Evolutionary conservation across 2,888 invertebrate species (phyloP).

Genomic region (Anaspis maculata): DNA sequence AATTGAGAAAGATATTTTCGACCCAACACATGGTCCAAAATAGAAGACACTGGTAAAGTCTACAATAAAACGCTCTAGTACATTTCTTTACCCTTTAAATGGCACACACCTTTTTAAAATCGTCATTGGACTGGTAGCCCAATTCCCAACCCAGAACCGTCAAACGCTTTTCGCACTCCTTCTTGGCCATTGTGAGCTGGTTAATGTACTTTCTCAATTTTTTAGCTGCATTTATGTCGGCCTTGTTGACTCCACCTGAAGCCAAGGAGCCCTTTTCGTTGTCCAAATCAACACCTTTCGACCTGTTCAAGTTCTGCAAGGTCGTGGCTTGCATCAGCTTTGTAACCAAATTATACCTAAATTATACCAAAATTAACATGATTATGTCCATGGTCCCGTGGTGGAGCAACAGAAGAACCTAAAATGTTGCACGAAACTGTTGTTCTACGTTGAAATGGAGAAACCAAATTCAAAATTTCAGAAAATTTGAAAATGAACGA

Average conservation of each 20-base stretch:
- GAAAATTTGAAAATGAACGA: too few species aligned
- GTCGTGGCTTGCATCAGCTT: slow-evolving; percentile 93
- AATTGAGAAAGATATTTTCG: slow-evolving; percentile 74
- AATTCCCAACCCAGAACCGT: slow-evolving; percentile 70
- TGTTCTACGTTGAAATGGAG: too few species aligned
- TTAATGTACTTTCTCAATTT: slow-evolving; percentile 79
- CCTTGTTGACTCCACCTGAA: slow-evolving; percentile 56
- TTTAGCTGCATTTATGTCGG: slow-evolving; percentile 71
- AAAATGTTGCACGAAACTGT: too few species aligned
- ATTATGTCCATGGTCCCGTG: too few species aligned
- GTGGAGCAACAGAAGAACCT: too few species aligned
- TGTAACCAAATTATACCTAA: slow-evolving; percentile 68
- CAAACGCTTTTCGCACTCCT: slow-evolving; percentile 70
- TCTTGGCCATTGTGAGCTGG: slow-evolving; percentile 72
- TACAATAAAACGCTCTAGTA: too few species aligned
- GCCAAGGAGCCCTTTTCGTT: slow-evolving; percentile 46
- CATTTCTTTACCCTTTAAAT: too few species aligned
- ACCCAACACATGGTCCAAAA: slow-evolving; percentile 71
- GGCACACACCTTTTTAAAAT: slow-evolving; percentile 27
- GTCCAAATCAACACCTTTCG: slow-evolving; percentile 70
- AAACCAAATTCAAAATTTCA: not conserved
- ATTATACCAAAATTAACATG: too few species aligned
- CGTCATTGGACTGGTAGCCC: slow-evolving; percentile 39
- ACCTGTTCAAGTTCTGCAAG: slow-evolving; percentile 79
- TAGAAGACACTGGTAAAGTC: slow-evolving; percentile 63